Base-by-base conservation (phyloP, 2,797 vertebrate genomes). In the Sebastes steindachneri region DNA sequence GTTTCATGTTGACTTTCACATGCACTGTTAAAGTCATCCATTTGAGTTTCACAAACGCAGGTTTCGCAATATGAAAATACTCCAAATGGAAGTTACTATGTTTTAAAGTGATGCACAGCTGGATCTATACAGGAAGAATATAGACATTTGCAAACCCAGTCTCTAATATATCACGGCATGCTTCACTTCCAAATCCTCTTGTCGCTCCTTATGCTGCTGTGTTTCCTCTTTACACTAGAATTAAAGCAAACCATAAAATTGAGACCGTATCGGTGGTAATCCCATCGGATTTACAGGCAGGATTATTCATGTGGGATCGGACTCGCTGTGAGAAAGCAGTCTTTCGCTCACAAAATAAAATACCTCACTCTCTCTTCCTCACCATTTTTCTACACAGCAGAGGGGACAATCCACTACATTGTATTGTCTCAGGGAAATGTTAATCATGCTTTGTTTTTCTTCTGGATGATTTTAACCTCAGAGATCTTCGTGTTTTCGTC, bases 291-390 rank as follows among this genome's bases (percentile, higher is more conserved):
- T 84, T 86, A 81, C 80, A 82, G 63, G 55, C 82, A 21, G 82
- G 90, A 92, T 90, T 90, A 91, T 88, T 85, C 77, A 25, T 73
- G 29, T 70, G 73, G 82, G 84, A 92, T 87, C 53, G 69, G 65
- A 75, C 29, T 75, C 60, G 28, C n/a, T 53, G 63, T 72, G 68
- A 87, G 58, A 75, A 77, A 78, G 26, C 68, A 59, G 77, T 77
- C 57, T 83, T 74, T 81, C 10, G 28, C 68, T 78, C 73, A 33
- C 35, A 23, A 82, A 79, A 73, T 68, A 58, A 66, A 60, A 83
- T n/a, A 19, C 55, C 28, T 63, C 19, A 9, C n/a, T 53, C 51
- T 48, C 45, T 51, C 31, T 77, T 65, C 51, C 17, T 58, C 53
- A 33, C 62, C 15, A 25, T 45, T 63, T 81, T 81, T 74, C 57